Evolutionary conservation across 2,113 vertebrate genomes (phyloP), one percentile per base, ranked within the genome.

Genomic region (Ochotona princeps): DNA sequence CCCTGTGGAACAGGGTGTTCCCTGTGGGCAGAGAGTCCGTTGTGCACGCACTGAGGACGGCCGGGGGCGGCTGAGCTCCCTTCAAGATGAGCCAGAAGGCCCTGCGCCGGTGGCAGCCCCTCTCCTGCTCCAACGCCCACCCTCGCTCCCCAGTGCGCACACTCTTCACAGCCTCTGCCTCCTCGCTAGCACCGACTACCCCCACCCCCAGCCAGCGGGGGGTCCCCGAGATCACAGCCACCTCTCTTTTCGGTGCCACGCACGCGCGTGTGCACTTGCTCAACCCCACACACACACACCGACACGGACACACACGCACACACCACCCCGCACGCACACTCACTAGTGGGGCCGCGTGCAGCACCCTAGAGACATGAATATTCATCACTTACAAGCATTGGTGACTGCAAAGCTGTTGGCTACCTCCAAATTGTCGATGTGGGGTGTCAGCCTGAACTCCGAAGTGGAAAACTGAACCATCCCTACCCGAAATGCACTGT

Each of bases 361-460:
- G 75, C 87, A 76, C 80, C 88, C 61, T 30, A 84, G 84, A 65
- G 30, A 7, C 87, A 88, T 91, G 92, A 85, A 93, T 92, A 83
- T 90, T 78, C 95, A 95, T 78, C 97, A 99, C 99, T 99, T 97
- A 99, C 99, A 99, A 97, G 99, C 99, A 96, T 99, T 99, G 97
- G 99, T 99, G 95, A 99, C 99, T 26, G 99, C 99, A 97, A 99
- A 99, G 98, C 99, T 99, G 98, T 99, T 99, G 32, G 99, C 99
- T 97, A 99, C 99, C 98, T 99, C 99, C 98, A 99, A 98, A 98
- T 99, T 99, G 98, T 99, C 99, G 97, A 99, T 99, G 97, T 99
- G 99, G 79, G 99, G 99, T 95, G 99, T 99, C 97, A 99, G 97
- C 97, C 99, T 98, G 98, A 99, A 99, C 98, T 99, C 99, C 92